Conservation (phyloP, 23 tunicate genomes). For the Halocynthia roretzi region DNA sequence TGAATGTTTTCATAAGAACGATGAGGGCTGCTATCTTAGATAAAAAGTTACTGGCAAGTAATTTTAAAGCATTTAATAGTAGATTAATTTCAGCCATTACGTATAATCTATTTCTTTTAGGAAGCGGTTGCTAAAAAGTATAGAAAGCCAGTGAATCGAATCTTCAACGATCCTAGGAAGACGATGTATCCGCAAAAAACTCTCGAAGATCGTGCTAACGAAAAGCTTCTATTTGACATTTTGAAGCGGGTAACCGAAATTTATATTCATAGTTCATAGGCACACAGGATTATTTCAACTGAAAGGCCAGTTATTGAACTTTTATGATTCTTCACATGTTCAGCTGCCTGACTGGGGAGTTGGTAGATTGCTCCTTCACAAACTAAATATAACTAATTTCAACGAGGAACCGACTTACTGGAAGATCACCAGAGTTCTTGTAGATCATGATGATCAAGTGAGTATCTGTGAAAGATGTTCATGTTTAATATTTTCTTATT, state of each 20-base stretch:
- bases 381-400: constrained; percentile 12
- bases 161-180: constrained; percentile 21
- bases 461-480: neutral
- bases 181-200: constrained; percentile 19
- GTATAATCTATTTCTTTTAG: neutral
- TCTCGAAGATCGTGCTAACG: constrained; percentile 12
- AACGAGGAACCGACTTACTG: constrained; percentile 13
- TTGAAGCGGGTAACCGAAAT: constrained; percentile 7
- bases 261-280: neutral
- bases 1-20: too few species aligned
- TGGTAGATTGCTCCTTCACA: constrained; percentile 3
- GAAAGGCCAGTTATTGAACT: neutral
- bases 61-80: neutral
- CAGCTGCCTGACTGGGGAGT: constrained; percentile 34
- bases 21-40: constrained; percentile 16
- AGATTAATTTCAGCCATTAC: neutral
- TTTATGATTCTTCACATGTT: neutral
- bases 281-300: neutral
- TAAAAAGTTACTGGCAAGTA: constrained; percentile 15
- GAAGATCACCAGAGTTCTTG: constrained; percentile 17
- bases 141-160: constrained; percentile 13
- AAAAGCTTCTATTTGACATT: constrained; percentile 13
- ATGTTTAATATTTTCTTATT: neutral
- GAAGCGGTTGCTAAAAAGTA: neutral
- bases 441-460: constrained; percentile 21